Evolutionary conservation across 1,140 invertebrate genomes (phyloP), one percentile per base, ranked within the genome.

Genomic region (Dendroctonus ponderosae): DNA sequence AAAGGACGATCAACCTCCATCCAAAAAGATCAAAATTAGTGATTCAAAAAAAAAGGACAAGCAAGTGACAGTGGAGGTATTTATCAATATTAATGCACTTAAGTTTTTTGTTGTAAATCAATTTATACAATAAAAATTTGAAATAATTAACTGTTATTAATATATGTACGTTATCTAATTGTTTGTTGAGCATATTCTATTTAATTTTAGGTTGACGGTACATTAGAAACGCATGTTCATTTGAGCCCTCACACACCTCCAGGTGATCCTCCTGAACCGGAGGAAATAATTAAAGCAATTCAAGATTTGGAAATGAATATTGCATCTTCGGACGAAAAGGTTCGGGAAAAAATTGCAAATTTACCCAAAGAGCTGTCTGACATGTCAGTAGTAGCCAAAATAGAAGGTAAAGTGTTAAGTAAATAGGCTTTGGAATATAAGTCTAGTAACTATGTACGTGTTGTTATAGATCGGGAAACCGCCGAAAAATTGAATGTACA

Each of bases 301-400:
- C 82, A 91, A 81, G 93, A 94, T 73, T 83, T 98, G 70, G 96
- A 98, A 81, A 70, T 71, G 56, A 79, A 77, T 63, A 93, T 94
- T 70, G 93, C 96, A 1, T 97, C 95, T 0, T 92, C 91, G 71
- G 96, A 98, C 85, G 96, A 94, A 59, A 85, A 85, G 38, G 91
- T 96, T 0, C 81, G 96, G 76, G 93, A 97, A 79, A 89, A 92
- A 75, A 98, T 98, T 71, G 93, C 96, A 0, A 93, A 91, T 52
- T 81, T 98, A 42, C 96, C 96, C 2, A 90, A 91, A 52, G 94
- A 97, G 84, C 94, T 98, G 4, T 96, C 94, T 5, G 95, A 98
- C 85, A 87, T 94, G 7, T 86, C 87, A 70, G 84, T 92, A 74
- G 83, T 97, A 48, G 85, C 88, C 67, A 92, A 92, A 83, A 82